A percentile compares a stretch with the other conserved stretches of the same genome.
Evolutionary conservation across 2,797 vertebrate genomes (phyloP).

Genomic region (Molothrus aeneus): DNA sequence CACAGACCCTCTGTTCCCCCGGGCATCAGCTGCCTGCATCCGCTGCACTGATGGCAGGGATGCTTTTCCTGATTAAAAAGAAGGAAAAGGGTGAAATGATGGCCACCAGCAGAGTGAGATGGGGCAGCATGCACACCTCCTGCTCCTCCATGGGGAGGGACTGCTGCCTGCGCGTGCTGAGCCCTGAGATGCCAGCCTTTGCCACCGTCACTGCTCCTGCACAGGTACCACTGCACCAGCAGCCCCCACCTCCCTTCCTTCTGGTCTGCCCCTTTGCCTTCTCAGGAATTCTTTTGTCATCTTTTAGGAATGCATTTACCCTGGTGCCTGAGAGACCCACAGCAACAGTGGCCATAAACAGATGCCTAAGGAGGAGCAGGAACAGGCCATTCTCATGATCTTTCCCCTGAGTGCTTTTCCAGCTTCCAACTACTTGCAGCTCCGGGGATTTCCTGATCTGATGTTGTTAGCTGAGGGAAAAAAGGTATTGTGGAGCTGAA

Average conservation of each 20-base stretch:
- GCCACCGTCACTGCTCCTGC: not conserved
- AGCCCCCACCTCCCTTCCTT: not conserved
- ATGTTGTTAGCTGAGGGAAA: not conserved
- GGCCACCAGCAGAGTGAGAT: not conserved
- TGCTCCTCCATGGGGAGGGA: not conserved
- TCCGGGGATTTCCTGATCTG: conserved; percentile 48
- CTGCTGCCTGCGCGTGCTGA: not conserved
- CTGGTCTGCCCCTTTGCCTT: not conserved
- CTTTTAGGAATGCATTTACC: not conserved
- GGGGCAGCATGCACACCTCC: not conserved
- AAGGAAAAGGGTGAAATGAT: not conserved
- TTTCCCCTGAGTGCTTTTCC: conserved; percentile 41
- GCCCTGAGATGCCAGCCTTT: not conserved
- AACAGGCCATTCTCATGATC: not conserved
- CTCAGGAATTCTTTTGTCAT: not conserved
- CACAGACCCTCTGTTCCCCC: not conserved
- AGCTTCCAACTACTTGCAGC: conserved; percentile 25
- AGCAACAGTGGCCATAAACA: conserved; percentile 4
- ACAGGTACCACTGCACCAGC: not conserved
- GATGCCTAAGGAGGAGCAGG: not conserved
- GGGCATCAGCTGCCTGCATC: not conserved
- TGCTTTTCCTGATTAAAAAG: not conserved
- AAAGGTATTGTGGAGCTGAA: not conserved
- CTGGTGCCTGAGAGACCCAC: not conserved
- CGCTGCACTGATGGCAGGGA: not conserved